These are phyloP conservation scores for Oreochromis grahami DNA, from an alignment of 2,797 vertebrate genomes.

Conservation along the genomic window DNA sequence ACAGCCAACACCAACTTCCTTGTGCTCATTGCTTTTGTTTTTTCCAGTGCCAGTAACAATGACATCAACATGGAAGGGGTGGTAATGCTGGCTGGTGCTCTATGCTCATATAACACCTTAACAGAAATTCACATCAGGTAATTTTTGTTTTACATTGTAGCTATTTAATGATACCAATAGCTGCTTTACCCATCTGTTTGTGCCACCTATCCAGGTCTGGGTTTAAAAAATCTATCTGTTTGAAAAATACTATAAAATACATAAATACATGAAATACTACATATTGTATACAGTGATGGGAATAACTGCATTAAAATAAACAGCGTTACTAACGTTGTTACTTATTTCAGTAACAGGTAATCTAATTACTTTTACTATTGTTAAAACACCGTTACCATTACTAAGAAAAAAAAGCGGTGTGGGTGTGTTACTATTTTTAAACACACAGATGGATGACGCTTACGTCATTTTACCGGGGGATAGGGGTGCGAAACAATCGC, in stretches of 20 bases:
- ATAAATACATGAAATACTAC: not conserved
- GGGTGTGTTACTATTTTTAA: not conserved
- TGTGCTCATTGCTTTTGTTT: not conserved
- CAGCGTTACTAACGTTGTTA: not conserved
- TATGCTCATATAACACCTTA: conserved; percentile 58
- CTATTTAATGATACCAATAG: not conserved
- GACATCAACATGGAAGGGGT: conserved; percentile 69
- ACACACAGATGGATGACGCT: not conserved
- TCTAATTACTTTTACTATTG: rapidly evolving
- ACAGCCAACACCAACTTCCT: not conserved
- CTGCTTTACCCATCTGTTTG: not conserved
- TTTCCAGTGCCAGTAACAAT: conserved; percentile 80
- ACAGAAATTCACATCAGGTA: conserved; percentile 78
- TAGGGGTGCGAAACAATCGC: not conserved
- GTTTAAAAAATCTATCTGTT: not conserved
- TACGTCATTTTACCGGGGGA: not conserved
- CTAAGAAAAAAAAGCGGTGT: not conserved
- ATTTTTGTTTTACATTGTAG: not conserved
- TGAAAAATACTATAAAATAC: not conserved
- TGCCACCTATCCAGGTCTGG: rapidly evolving
- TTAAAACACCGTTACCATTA: not conserved
- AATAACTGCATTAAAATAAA: not conserved
- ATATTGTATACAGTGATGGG: not conserved
- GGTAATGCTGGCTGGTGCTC: conserved; percentile 64
- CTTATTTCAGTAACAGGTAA: not conserved